phyloP scores from a whole-genome alignment of 1,140 invertebrate species.

The Atopsyche davidsoni region DNA sequence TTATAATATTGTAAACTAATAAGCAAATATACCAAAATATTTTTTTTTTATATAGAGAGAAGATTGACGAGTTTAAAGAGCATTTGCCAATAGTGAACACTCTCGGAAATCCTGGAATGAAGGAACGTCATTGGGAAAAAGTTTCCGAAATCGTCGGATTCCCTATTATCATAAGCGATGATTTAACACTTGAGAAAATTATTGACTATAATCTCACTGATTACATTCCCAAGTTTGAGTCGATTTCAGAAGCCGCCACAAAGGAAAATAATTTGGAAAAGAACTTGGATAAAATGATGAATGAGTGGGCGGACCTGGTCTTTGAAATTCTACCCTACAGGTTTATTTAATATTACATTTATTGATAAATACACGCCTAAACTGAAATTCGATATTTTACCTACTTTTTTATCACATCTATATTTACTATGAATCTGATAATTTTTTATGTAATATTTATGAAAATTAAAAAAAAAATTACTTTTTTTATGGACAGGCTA shows the following conservation, averaged over 20 bases:
- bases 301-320: conserved; percentile 84
- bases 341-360: conserved; percentile 28
- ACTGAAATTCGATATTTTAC: too few relatives aligned
- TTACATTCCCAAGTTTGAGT: conserved; percentile 86
- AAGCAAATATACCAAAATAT: conserved; percentile 1
- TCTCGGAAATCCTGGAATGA: conserved; percentile 89
- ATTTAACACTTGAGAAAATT: conserved; percentile 81
- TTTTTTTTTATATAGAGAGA: conserved; percentile 42
- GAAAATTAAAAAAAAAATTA: too few relatives aligned
- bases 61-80: conserved; percentile 85
- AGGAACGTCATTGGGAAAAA: conserved; percentile 91
- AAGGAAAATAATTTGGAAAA: conserved; percentile 93
- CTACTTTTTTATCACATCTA: too few relatives aligned
- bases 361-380: not conserved
- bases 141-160: conserved; percentile 94
- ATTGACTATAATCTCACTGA: conserved; percentile 89
- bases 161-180: conserved; percentile 79
- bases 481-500: too few relatives aligned
- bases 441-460: too few relatives aligned
- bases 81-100: conserved; percentile 88
- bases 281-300: conserved; percentile 83
- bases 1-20: not conserved
- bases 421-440: too few relatives aligned
- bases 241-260: conserved; percentile 89
- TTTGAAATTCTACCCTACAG: conserved; percentile 71